phyloP scores from a whole-genome alignment of 2,888 invertebrate species.

The Macrophya alboannulata region DNA sequence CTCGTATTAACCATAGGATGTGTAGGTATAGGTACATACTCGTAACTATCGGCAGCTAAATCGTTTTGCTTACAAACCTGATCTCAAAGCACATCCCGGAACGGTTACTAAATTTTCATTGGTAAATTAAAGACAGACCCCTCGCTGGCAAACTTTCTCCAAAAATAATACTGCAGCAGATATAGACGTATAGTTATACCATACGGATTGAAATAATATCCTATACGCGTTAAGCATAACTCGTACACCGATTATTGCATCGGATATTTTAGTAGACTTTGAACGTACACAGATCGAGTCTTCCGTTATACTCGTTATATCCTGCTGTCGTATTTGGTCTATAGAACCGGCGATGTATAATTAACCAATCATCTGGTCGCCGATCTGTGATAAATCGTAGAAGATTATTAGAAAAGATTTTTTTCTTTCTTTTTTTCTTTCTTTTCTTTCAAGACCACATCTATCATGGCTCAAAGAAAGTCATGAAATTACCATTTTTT shows the following conservation, averaged over 20 bases:
- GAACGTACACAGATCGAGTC: neutral
- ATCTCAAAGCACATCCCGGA: constrained; percentile 13
- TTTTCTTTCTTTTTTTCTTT: neutral
- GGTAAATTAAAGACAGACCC: neutral
- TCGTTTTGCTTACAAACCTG: constrained; percentile 15
- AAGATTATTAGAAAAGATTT: constrained; percentile 33
- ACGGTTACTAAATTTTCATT: neutral
- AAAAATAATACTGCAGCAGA: neutral
- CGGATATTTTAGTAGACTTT: constrained; percentile 8
- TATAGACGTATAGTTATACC: neutral
- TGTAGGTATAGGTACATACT: neutral
- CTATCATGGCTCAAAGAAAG: constrained; percentile 23
- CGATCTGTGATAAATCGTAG: constrained; percentile 41
- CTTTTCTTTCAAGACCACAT: neutral
- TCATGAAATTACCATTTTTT: constrained; percentile 35
- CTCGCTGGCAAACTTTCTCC: constrained; percentile 31
- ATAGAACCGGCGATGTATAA: constrained; percentile 57
- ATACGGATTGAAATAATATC: neutral
- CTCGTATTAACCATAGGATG: constrained; percentile 10
- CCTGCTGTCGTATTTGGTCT: constrained; percentile 30
- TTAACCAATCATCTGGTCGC: constrained; percentile 66
- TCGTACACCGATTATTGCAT: neutral
- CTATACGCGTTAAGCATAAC: constrained; percentile 8
- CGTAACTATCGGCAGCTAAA: constrained; percentile 7
- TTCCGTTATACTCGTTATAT: neutral